Base-by-base conservation (phyloP, 2,113 vertebrate genomes). In the Chlamydotis undulata region DNA sequence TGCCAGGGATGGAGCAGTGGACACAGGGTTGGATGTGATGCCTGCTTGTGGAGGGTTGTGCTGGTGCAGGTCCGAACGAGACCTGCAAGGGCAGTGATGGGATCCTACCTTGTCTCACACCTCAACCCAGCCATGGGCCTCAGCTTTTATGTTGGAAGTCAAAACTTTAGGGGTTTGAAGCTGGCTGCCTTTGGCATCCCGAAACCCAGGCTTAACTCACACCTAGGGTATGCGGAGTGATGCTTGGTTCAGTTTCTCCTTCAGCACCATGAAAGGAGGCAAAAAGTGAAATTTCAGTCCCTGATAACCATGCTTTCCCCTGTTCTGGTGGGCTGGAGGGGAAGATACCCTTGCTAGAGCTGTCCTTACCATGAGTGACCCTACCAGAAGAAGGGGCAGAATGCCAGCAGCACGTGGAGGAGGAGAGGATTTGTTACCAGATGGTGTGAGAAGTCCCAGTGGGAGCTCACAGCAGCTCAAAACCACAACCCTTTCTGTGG, bases 151-250 rank as follows among this genome's bases (percentile, higher is more conserved):
- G 37, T 77, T 77, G 83, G 70, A 83, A 92, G 68, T 63, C 52
- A 83, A 67, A 96, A 33, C 37, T 81, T 47, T 50, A n/a, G 60
- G 56, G 6, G 8, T 19, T 61, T 77, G 45, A 71, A 75, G 22
- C 70, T 55, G 39, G 18, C 39, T 89, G 57, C 26, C 37, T 73
- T 84, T 68, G 70, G 52, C 67, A 59, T 50, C 33, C 47, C 12
- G 2, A 80, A 88, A 41, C 14, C 39, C 67, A 57, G 29, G 14
- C 52, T 83, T 80, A 75, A 55, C 59, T 95, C 31, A 16, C 23
- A 17, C 16, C 12, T 39, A 21, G 8, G 17, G 23, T 57, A n/a
- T 50, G n/a, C 0, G 0, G 59, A 60, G 28, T 3, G 4, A 56
- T 0, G 2, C 24, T 86, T 1, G 0, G 35, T 94, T 35, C 55